Evolutionary conservation across 2,888 invertebrate genomes (phyloP).

Genomic region (Netelia inedita): DNA sequence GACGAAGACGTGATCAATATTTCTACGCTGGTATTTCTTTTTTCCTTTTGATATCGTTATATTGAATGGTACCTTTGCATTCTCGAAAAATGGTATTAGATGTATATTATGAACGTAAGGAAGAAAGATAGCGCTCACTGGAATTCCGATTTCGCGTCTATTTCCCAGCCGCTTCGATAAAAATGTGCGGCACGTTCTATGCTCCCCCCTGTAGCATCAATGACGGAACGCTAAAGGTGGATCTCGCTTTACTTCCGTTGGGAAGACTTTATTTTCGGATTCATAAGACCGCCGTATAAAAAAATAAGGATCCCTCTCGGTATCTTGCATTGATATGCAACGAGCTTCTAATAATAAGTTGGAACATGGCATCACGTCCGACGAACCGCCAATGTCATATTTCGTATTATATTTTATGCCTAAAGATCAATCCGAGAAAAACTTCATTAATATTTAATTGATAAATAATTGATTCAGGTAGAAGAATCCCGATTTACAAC

Average conservation of each 20-base stretch:
- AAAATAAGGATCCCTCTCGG: not conserved
- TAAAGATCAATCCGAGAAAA: no score
- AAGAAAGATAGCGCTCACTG: slow-evolving; percentile 18
- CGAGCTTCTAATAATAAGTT: slow-evolving; percentile 58
- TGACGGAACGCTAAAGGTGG: slow-evolving; percentile 1
- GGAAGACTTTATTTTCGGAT: slow-evolving; percentile 63
- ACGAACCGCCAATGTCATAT: not conserved
- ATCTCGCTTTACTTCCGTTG: not conserved
- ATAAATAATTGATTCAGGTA: no score
- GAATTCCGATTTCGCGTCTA: slow-evolving; percentile 49
- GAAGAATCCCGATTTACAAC: no score
- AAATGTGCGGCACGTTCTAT: slow-evolving; percentile 67
- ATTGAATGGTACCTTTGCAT: slow-evolving; percentile 1
- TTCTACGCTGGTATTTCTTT: slow-evolving; percentile 12
- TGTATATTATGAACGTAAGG: slow-evolving; percentile 4
- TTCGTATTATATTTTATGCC: not conserved
- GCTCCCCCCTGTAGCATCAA: slow-evolving; percentile 23
- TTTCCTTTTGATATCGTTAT: slow-evolving; percentile 35
- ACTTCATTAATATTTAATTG: no score
- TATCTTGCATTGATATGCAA: slow-evolving; percentile 61
- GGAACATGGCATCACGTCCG: not conserved
- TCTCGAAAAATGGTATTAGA: slow-evolving; percentile 19
- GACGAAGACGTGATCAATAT: not conserved
- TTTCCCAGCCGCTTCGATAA: slow-evolving; percentile 45
- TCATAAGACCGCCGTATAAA: slow-evolving; percentile 51